phyloP scores from a whole-genome alignment of 2,113 vertebrate genomes.

The Zootoca vivipara region DNA sequence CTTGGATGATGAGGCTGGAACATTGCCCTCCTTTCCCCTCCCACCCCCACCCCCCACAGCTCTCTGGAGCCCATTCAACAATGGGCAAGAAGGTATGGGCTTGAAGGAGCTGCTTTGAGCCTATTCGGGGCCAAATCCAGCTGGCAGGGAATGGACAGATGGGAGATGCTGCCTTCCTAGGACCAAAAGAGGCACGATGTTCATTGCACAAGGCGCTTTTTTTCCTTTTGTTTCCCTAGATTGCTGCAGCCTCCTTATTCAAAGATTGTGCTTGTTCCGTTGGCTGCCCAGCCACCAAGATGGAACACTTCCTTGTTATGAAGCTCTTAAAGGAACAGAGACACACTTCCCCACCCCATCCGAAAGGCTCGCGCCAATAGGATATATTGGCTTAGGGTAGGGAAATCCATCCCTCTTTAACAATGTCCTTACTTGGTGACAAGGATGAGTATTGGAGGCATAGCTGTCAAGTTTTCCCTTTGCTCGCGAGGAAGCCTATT shows the following conservation, averaged over 20 bases:
- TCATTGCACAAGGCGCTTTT: not conserved
- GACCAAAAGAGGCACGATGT: not conserved
- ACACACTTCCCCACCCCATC: not conserved
- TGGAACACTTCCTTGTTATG: not conserved
- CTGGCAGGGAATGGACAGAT: not conserved
- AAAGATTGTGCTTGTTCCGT: not conserved
- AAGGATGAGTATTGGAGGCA: not conserved
- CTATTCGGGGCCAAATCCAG: not conserved
- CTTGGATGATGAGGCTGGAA: constrained; percentile 41
- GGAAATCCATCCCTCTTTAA: not conserved
- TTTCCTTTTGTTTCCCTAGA: not conserved
- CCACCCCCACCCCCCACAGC: not conserved
- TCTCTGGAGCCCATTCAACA: not conserved
- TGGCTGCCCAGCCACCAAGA: not conserved
- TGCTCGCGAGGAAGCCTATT: too few species aligned
- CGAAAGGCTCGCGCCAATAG: not conserved
- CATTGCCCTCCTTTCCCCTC: not conserved
- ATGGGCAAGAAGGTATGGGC: not conserved
- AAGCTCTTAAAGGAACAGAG: not conserved
- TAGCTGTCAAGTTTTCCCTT: too few species aligned
- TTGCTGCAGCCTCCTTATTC: not conserved
- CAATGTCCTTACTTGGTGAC: not conserved
- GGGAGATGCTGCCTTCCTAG: not conserved
- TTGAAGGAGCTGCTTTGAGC: not conserved
- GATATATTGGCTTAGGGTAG: not conserved